Percentiles rank a stretch among this genome's conserved stretches.
These are phyloP conservation scores for Ernsta delagoae DNA, from an alignment of 2,888 invertebrate genomes.

Conservation along the genomic window DNA sequence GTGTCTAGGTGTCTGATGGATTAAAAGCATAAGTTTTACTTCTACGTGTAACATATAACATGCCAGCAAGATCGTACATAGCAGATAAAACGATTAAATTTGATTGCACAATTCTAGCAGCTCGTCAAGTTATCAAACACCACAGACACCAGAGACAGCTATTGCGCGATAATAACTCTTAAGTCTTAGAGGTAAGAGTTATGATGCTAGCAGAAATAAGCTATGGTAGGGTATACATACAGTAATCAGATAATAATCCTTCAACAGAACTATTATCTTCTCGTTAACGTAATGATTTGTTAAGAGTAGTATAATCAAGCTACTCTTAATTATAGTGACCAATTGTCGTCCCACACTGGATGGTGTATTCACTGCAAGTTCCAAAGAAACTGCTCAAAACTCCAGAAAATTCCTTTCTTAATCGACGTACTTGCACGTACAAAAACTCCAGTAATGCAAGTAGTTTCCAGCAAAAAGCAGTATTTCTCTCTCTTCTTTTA, in stretches of 20 bases:
- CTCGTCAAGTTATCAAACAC: conserved; percentile 6
- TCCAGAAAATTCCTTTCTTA: background rate
- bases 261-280: too few relatives aligned
- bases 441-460: conserved; percentile 3
- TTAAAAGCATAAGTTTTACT: too few relatives aligned
- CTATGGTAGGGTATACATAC: conserved; percentile 4
- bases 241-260: conserved; percentile 10
- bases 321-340: too few relatives aligned
- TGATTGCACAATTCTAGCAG: conserved; percentile 22
- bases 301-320: too few relatives aligned
- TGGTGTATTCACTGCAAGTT: too few relatives aligned
- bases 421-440: background rate
- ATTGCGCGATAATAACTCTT: background rate
- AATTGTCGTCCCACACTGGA: too few relatives aligned
- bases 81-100: conserved; percentile 22
- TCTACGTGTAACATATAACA: background rate
- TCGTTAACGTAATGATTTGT: too few relatives aligned
- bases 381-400: too few relatives aligned
- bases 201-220: background rate
- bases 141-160: background rate
- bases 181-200: conserved; percentile 9
- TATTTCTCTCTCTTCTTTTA: conserved; percentile 7
- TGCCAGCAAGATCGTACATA: conserved; percentile 1
- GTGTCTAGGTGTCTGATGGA: too few relatives aligned
- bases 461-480: conserved; percentile 22